Percentiles rank a stretch among this genome's conserved stretches.
phyloP scores from a whole-genome alignment of 2,113 vertebrate genomes.

The Gobiocypris rarus region DNA sequence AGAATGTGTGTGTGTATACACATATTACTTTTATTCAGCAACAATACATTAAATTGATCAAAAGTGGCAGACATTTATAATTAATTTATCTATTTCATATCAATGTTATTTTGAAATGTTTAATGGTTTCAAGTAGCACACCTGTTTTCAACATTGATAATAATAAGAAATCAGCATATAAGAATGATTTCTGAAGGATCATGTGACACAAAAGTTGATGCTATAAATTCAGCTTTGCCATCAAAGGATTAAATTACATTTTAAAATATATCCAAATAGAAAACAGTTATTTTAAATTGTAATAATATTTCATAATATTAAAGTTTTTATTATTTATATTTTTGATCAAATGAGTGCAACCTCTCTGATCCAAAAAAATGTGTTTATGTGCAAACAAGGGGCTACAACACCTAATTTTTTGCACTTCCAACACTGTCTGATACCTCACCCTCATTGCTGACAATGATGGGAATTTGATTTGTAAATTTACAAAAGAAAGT shows the following conservation, averaged over 20 bases:
- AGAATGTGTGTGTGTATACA: not conserved
- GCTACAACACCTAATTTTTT: not conserved
- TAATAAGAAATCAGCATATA: not conserved
- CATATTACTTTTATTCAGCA: too few relatives aligned
- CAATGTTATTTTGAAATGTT: not conserved
- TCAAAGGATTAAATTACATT: not conserved
- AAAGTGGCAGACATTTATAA: not conserved
- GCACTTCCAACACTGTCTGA: not conserved
- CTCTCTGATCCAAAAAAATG: not conserved
- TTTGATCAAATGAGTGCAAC: not conserved
- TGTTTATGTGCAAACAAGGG: not conserved
- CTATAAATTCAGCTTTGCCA: not conserved
- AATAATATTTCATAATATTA: not conserved
- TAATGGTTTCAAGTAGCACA: not conserved
- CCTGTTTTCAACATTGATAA: not conserved
- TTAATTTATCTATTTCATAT: not conserved
- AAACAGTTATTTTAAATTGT: not conserved
- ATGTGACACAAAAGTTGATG: not conserved
- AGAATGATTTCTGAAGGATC: not conserved
- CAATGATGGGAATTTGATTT: constrained; percentile 27
- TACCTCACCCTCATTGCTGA: constrained; percentile 6
- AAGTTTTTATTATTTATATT: too few relatives aligned
- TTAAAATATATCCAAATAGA: not conserved
- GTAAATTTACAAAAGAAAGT: constrained; percentile 26
- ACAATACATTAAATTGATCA: not conserved